Conservation (phyloP, 2,888 invertebrate species). For the Subacronicta megacephala region DNA sequence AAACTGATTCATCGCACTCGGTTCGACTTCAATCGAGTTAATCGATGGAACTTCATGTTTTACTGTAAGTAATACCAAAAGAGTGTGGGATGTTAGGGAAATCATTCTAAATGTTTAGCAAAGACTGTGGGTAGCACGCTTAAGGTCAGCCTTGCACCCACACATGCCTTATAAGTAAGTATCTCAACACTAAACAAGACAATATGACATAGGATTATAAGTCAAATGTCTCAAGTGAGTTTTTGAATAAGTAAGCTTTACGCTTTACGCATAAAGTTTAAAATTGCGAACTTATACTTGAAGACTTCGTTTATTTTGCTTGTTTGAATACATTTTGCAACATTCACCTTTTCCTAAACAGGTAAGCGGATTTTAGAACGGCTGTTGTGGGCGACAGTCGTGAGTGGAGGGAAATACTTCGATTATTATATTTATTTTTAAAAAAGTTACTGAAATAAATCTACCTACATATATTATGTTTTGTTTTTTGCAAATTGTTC, state of each 20-base stretch:
- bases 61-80: conserved; percentile 72
- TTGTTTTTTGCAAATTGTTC: no score
- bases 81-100: conserved; percentile 83
- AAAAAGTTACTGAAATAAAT: no score
- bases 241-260: conserved; percentile 55
- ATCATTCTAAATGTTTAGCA: conserved; percentile 83
- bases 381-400: conserved; percentile 77
- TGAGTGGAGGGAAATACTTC: conserved; percentile 71
- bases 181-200: conserved; percentile 78
- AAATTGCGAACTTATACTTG: conserved; percentile 25
- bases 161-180: conserved; percentile 83
- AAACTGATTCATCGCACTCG: no score
- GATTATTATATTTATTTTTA: conserved; percentile 28
- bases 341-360: conserved; percentile 89
- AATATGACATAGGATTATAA: conserved; percentile 46
- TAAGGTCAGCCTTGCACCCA: conserved; percentile 90
- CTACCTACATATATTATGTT: no score
- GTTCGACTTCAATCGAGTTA: no score
- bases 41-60: neutral
- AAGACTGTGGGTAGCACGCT: conserved; percentile 84
- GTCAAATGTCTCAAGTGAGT: conserved; percentile 51
- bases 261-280: conserved; percentile 11
- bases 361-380: conserved; percentile 88
- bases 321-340: conserved; percentile 75
- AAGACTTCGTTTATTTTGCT: conserved; percentile 52